Conservation (phyloP, 2,888 invertebrate species). For the Stomorhina lunata region DNA sequence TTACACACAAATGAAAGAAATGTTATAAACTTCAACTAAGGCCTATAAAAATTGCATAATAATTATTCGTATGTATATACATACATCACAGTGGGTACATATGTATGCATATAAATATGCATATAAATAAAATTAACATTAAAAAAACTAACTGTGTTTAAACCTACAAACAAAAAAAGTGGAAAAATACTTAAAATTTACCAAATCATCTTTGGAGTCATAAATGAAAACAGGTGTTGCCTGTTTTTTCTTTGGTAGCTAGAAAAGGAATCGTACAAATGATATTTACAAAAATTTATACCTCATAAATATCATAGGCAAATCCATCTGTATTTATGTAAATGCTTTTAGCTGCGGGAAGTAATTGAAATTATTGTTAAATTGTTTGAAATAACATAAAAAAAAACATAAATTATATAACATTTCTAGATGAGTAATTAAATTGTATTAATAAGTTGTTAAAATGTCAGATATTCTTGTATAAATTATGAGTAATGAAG, state of each 20-base stretch:
- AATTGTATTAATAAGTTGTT: too few species aligned
- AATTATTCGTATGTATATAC: background rate
- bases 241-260: constrained; percentile 20
- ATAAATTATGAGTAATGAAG: too few species aligned
- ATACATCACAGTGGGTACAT: background rate
- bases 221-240: constrained; percentile 58
- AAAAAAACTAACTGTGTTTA: constrained; percentile 56
- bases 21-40: constrained; percentile 38
- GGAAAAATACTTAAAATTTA: too few species aligned
- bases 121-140: constrained; percentile 25
- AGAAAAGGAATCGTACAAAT: constrained; percentile 34
- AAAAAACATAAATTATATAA: too few species aligned
- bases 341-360: too few species aligned
- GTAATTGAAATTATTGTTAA: too few species aligned
- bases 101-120: constrained; percentile 37
- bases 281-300: constrained; percentile 51
- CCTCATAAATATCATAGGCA: constrained; percentile 50
- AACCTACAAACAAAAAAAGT: constrained; percentile 38
- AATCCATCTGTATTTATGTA: too few species aligned
- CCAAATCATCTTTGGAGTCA: constrained; percentile 40
- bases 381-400: too few species aligned
- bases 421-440: too few species aligned
- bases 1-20: constrained; percentile 30
- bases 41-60: constrained; percentile 59
- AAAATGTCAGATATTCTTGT: too few species aligned